Evolutionary conservation across 1,140 invertebrate species (phyloP).

Genomic region (Aphelenchoides besseyi): DNA sequence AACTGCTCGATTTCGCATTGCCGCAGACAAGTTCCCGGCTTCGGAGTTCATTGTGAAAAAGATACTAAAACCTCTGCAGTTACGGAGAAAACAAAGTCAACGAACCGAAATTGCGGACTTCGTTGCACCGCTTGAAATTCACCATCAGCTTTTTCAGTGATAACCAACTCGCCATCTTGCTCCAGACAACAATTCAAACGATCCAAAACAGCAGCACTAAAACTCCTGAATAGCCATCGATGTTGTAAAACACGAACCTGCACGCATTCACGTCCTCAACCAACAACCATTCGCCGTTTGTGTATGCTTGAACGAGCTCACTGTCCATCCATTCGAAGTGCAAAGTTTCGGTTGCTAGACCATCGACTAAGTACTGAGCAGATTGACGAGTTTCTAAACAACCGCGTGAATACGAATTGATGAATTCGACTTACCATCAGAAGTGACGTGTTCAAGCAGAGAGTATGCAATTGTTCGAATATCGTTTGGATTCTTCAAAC

Average conservation of each 20-base stretch:
- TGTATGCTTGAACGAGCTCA: constrained; percentile 79
- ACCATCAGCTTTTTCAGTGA: constrained; percentile 82
- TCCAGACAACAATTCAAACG: constrained; percentile 90
- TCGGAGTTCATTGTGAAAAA: constrained; percentile 91
- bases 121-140: constrained; percentile 75
- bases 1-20: constrained; percentile 93
- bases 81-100: neutral
- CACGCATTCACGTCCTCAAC: constrained; percentile 96
- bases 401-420: neutral
- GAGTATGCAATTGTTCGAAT: neutral
- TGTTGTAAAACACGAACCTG: constrained; percentile 64
- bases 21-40: constrained; percentile 90
- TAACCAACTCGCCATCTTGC: constrained; percentile 78
- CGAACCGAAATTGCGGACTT: constrained; percentile 77
- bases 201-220: constrained; percentile 85
- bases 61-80: constrained; percentile 72
- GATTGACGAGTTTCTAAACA: constrained; percentile 23
- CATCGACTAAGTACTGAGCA: constrained; percentile 8
- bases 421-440: neutral
- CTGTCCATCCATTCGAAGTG: constrained; percentile 95
- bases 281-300: constrained; percentile 82
- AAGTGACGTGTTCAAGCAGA: neutral
- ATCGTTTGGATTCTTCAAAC: neutral
- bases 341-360: constrained; percentile 30
- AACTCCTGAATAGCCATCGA: constrained; percentile 10